These are phyloP conservation scores for Hycleus cichorii DNA, from an alignment of 1,140 invertebrate genomes.

Conservation along the genomic window DNA sequence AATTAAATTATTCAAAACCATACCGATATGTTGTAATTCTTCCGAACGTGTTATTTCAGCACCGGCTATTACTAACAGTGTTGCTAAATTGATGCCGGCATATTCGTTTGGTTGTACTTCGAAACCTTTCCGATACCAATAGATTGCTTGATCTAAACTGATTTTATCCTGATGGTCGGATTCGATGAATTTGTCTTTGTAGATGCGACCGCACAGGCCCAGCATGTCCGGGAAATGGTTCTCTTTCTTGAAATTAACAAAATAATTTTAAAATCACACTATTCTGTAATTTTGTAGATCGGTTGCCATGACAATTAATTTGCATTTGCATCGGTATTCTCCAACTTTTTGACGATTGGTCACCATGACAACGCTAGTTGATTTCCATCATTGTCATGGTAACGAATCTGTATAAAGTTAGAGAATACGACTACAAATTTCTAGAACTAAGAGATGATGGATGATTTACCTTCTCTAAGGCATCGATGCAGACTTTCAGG, in stretches of 20 bases:
- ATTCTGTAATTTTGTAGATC: no score
- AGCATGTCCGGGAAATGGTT: conserved; percentile 94
- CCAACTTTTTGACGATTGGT: no score
- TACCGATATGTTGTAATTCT: conserved; percentile 84
- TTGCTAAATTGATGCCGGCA: conserved; percentile 97
- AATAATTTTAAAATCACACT: conserved; percentile 11
- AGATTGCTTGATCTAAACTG: conserved; percentile 86
- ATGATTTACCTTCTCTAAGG: conserved; percentile 59
- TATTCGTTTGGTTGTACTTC: conserved; percentile 98
- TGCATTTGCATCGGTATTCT: no score
- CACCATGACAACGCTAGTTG: no score
- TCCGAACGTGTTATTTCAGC: conserved; percentile 89
- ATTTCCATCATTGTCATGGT: no score
- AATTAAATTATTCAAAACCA: conserved; percentile 95
- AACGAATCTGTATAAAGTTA: no score
- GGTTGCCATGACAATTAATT: neutral
- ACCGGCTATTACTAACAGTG: conserved; percentile 93
- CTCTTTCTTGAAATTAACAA: conserved; percentile 53
- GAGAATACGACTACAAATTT: no score
- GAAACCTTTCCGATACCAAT: conserved; percentile 98
- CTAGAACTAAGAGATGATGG: no score
- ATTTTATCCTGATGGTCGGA: conserved; percentile 84
- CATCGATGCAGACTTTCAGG: conserved; percentile 82
- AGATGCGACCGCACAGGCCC: conserved; percentile 97
- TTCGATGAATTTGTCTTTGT: conserved; percentile 98